Evolutionary conservation across 2,797 vertebrate species (phyloP).

Genomic region (Xiphorhynchus erythropygius): DNA sequence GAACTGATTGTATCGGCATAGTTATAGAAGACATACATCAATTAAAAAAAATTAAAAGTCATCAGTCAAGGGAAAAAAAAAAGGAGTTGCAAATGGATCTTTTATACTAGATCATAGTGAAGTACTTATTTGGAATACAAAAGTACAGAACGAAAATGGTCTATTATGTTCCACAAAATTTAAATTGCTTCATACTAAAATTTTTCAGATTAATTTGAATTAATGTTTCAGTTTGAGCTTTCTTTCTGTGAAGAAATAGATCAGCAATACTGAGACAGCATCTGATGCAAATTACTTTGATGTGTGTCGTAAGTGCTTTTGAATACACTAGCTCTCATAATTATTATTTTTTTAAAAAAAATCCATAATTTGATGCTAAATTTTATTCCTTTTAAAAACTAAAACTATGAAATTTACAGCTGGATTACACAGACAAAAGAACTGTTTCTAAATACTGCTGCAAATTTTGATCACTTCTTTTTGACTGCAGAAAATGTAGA

Average conservation of each 20-base stretch:
- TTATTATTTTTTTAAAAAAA: background rate
- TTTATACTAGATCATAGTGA: background rate
- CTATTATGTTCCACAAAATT: background rate
- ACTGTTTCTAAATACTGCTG: background rate
- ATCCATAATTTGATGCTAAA: background rate
- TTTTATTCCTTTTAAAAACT: background rate
- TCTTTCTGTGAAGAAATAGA: background rate
- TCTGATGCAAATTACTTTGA: background rate
- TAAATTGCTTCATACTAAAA: background rate
- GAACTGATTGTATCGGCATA: background rate
- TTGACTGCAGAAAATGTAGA: background rate
- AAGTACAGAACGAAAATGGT: background rate
- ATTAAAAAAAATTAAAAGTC: background rate
- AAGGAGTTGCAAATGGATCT: background rate
- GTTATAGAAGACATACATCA: background rate
- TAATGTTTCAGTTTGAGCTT: background rate
- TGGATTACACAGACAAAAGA: background rate
- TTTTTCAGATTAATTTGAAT: background rate
- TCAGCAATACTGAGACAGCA: background rate
- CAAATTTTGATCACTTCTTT: background rate
- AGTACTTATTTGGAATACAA: background rate
- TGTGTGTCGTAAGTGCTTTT: background rate
- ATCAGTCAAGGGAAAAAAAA: background rate
- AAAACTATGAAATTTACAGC: background rate
- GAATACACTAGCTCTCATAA: background rate